Base-by-base conservation (phyloP, 2,113 vertebrate species). In the Eleginops maclovinus region DNA sequence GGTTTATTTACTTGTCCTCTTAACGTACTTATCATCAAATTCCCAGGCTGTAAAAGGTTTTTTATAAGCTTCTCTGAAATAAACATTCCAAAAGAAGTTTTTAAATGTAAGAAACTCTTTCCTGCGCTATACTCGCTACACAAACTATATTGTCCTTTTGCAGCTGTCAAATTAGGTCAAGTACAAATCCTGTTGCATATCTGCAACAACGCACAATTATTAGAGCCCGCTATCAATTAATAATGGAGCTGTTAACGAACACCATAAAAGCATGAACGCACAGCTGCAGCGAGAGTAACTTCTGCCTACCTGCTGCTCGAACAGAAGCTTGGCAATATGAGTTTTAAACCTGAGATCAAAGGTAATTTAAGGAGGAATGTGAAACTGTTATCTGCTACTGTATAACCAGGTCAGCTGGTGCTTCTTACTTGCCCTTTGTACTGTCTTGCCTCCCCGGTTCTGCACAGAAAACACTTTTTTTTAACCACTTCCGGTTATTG, bases 401-500 rank as follows among this genome's bases (percentile, higher is more conserved):
- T 56, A 31, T 6, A 58, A 49, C 8, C 2, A 3, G 49, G 21
- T 9, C 41, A 49, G 8, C 17, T n/a, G 0, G 3, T 19, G 0
- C 16, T 19, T 16, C 3, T 36, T 12, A 7, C 47, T 14, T 72
- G 90, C 63, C 44, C 86, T 91, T 89, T 90, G 86, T 0, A 88
- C 87, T 8, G 19, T 36, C 15, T 21, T 54, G 91, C 83, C 80
- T 75, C 40, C 22, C 2, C n/a, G 2, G 2, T 26, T 46, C 50
- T 43, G 43, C 7, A 58, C 46, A 36, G 5, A 74, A 43, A 72
- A 49, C 50, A 0, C 14, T 1, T 47, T 13, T n/a, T 19, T 56
- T 31, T 0, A 53, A 49, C 64, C 66, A 77, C 87, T 91, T 93
- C 91, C 91, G 88, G 85, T 72, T 74, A 51, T 60, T 14, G 15